Percentiles rank a stretch among this genome's conserved stretches.
These are phyloP conservation scores for Myripristis jacobus DNA, from an alignment of 2,797 vertebrate genomes.

Conservation along the genomic window DNA sequence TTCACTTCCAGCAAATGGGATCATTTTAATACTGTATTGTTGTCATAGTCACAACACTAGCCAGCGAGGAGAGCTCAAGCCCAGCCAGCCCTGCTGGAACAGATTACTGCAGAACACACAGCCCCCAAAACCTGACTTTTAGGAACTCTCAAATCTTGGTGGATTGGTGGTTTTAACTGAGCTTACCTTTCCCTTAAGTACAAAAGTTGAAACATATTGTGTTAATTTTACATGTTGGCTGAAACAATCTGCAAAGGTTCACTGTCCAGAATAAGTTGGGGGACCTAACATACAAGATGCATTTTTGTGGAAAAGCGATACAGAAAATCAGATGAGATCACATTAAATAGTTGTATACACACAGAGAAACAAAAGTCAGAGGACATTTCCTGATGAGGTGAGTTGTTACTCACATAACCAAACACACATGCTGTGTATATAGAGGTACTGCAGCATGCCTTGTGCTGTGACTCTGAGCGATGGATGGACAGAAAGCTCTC, in stretches of 20 bases:
- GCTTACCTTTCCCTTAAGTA: no score
- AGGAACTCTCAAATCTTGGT: no score
- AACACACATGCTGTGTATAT: slow-evolving; percentile 39
- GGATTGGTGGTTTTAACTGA: no score
- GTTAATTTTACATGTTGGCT: slow-evolving; percentile 38
- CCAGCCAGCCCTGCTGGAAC: no score
- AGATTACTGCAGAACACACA: no score
- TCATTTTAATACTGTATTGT: no score
- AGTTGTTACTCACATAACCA: slow-evolving; percentile 55
- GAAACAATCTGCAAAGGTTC: slow-evolving; percentile 33
- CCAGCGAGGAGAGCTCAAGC: no score
- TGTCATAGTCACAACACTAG: no score
- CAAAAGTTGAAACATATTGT: slow-evolving; percentile 5
- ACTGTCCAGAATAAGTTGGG: slow-evolving; percentile 11
- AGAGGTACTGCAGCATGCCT: background rate
- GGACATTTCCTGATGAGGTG: slow-evolving; percentile 55
- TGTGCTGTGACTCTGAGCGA: background rate
- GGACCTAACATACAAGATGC: slow-evolving; percentile 26
- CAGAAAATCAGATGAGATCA: slow-evolving; percentile 50
- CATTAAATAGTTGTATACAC: slow-evolving; percentile 28
- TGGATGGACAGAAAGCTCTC: slow-evolving; percentile 13
- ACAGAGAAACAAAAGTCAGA: slow-evolving; percentile 18
- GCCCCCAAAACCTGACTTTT: no score
- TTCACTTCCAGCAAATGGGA: no score
- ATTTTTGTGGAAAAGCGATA: slow-evolving; percentile 52